Evolutionary conservation across 2,888 invertebrate species (phyloP).

Genomic region (Nematopogon swammerdamellus): DNA sequence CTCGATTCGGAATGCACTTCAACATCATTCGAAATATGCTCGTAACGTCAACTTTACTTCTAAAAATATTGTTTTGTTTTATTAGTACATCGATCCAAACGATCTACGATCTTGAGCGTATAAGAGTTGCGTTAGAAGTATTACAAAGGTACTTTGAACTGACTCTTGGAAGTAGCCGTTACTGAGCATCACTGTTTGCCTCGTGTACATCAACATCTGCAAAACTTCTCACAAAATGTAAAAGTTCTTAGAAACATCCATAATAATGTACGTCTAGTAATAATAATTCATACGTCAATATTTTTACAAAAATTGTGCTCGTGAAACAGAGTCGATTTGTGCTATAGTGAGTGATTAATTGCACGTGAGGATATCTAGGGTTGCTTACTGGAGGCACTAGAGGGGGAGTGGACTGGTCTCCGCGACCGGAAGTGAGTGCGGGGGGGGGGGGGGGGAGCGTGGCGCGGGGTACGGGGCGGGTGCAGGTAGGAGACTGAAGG

Average conservation of each 20-base stretch:
- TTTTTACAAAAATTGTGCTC: conserved; percentile 36
- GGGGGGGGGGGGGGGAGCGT: too few relatives aligned
- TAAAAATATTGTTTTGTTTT: neutral
- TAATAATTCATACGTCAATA: conserved; percentile 18
- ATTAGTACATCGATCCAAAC: neutral
- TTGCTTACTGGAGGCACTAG: too few relatives aligned
- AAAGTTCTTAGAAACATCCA: conserved; percentile 29
- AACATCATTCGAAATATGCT: neutral
- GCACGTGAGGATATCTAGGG: too few relatives aligned
- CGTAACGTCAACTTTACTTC: neutral
- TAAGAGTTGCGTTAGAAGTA: conserved; percentile 6
- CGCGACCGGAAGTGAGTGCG: too few relatives aligned
- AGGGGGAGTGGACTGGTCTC: too few relatives aligned
- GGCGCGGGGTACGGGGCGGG: too few relatives aligned
- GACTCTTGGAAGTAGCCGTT: conserved; percentile 28
- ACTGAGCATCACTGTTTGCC: conserved; percentile 27
- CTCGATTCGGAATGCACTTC: too few relatives aligned
- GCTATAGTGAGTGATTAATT: conserved; percentile 20
- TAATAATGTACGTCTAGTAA: conserved; percentile 19
- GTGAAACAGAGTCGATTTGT: conserved; percentile 19
- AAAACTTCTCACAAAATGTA: conserved; percentile 21
- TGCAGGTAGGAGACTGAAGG: too few relatives aligned
- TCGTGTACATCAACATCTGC: conserved; percentile 18
- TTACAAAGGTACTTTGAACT: conserved; percentile 26
- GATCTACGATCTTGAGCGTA: neutral